Evolutionary conservation across 2,113 vertebrate genomes (phyloP), one percentile per base, ranked within the genome.

Genomic region (Zosterops pallidus): DNA sequence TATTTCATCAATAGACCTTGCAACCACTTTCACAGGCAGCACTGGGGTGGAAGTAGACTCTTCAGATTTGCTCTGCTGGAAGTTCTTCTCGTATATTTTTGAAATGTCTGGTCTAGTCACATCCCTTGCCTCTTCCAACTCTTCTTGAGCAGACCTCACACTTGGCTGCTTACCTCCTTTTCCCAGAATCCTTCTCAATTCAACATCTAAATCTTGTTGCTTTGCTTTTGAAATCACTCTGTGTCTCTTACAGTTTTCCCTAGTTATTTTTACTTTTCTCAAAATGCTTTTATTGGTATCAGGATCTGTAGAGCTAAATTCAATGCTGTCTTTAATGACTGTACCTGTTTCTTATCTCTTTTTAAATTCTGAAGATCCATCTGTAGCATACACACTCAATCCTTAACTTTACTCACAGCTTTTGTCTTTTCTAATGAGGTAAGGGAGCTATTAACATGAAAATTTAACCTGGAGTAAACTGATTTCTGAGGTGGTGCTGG

Each of bases 1-100:
- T 95, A 98, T 97, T 96, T 98, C 98, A 95, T 98, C 97, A 68
- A 97, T 95, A 92, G 94, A 97, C 50, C 55, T 96, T 77, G 96
- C 96, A 83, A 80, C 28, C 37, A 80, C 82, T 56, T 90, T 97
- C 69, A 80, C 26, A 47, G 81, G 76, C 82, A 76, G 65, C 11
- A 49, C 84, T 59, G 68, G 31, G 77, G 26, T 69, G 59, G 63
- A 91, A 84, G 62, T 23, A 68, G 39, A 72, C 52, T 94, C 79
- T 78, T 86, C 63, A 59, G 47, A 57, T 33, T 89, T 94, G 79
- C 94, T 87, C 79, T 49, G 78, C 82, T 80, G 47, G 69, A 86
- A 28, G 65, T 89, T 84, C 57, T 82, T 83, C 39, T 79, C 60
- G 2, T 74, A 41, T 78, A 80, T 69, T 92, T 68, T 93, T 90